Conservation (phyloP, 2,113 vertebrate genomes). For the Coptodon rendalli region DNA sequence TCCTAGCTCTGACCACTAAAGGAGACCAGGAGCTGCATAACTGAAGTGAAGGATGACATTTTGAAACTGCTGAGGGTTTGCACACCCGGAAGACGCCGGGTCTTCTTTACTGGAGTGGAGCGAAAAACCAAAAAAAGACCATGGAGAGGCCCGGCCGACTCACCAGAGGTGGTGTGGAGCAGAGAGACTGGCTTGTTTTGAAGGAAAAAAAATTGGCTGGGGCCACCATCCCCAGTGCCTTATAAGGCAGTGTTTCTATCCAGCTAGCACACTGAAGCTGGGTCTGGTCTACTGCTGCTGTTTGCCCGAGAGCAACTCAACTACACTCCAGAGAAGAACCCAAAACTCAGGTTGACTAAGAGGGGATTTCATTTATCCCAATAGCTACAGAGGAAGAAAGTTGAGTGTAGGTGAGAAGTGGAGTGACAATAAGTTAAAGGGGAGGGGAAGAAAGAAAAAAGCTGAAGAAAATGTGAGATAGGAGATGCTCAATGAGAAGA, state of each 20-base stretch:
- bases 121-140: conserved; percentile 36
- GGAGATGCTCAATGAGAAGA: neutral
- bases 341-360: conserved; percentile 17
- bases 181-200: conserved; percentile 63
- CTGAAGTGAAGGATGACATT: conserved; percentile 10
- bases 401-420: neutral
- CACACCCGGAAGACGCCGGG: neutral
- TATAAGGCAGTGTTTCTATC: conserved; percentile 79
- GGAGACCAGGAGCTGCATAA: neutral
- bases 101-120: conserved; percentile 40
- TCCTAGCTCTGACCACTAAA: neutral
- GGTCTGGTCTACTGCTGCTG: conserved; percentile 40
- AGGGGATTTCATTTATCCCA: neutral
- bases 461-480: neutral
- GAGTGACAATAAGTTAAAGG: neutral
- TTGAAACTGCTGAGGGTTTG: neutral
- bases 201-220: conserved; percentile 41
- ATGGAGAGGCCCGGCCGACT: conserved; percentile 24
- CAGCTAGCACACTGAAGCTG: conserved; percentile 47
- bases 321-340: conserved; percentile 36
- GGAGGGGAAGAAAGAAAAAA: neutral
- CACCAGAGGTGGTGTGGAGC: conserved; percentile 59
- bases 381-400: neutral
- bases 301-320: conserved; percentile 42
- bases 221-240: conserved; percentile 72